These are phyloP conservation scores for Solenodon paradoxus DNA, from an alignment of 2,113 vertebrate genomes.

Conservation along the genomic window DNA sequence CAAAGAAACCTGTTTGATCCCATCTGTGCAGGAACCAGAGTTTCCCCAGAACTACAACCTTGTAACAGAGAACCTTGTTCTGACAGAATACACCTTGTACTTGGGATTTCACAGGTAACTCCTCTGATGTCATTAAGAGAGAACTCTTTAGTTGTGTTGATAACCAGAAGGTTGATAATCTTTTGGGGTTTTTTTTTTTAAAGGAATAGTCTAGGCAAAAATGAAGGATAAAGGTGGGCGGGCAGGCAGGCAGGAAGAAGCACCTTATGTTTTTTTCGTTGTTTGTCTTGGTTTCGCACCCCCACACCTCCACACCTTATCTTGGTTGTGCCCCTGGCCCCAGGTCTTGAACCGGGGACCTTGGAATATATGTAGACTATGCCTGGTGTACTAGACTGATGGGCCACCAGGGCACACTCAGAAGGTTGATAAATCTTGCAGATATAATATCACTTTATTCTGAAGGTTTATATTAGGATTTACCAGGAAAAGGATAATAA, in stretches of 20 bases:
- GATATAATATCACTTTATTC: neutral
- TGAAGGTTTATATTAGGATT: neutral
- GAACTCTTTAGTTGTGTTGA: neutral
- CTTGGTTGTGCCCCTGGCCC: too few species aligned
- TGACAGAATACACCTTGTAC: conserved; percentile 94
- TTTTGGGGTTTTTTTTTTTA: too few species aligned
- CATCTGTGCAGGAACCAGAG: conserved; percentile 87
- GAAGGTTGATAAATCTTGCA: neutral
- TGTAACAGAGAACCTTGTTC: conserved; percentile 96
- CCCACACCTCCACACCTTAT: too few species aligned
- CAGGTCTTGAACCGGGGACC: too few species aligned
- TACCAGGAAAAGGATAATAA: neutral
- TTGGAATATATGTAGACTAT: too few species aligned
- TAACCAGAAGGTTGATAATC: neutral
- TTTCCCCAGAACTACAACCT: conserved; percentile 94
- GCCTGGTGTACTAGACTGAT: too few species aligned
- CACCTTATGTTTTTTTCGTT: too few species aligned
- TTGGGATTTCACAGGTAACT: conserved; percentile 95
- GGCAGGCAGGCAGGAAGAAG: too few species aligned
- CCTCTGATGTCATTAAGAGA: neutral
- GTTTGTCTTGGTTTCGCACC: too few species aligned
- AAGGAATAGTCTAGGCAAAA: too few species aligned
- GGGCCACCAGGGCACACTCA: too few species aligned
- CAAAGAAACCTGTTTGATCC: conserved; percentile 97
- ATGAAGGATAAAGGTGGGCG: too few species aligned